Evolutionary conservation across 2,888 invertebrate genomes (phyloP).

Genomic region (Ecliptopera silaceata): DNA sequence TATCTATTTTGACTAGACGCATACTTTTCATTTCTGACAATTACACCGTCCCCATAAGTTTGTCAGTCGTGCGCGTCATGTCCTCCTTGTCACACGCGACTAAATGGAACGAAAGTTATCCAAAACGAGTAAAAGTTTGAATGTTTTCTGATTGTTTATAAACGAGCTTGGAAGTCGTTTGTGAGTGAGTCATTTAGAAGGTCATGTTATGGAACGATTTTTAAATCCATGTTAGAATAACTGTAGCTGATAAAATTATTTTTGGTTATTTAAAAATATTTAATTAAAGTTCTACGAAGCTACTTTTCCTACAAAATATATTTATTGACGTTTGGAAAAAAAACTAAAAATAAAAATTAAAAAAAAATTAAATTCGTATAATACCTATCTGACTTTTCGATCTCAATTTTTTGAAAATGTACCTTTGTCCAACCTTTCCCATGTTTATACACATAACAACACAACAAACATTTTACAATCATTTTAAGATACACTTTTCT

Average conservation of each 20-base stretch:
- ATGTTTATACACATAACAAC: constrained; percentile 25
- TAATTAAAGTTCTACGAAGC: too few species aligned
- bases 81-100: constrained; percentile 30
- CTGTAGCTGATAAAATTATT: too few species aligned
- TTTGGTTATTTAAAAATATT: too few species aligned
- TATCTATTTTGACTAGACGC: not conserved
- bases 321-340: too few species aligned
- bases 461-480: constrained; percentile 4
- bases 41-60: constrained; percentile 23
- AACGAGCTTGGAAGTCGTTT: constrained; percentile 1
- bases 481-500: constrained; percentile 17
- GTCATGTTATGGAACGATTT: too few species aligned
- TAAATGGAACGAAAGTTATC: constrained; percentile 23
- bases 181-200: too few species aligned
- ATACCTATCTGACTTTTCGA: too few species aligned
- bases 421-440: constrained; percentile 32
- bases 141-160: constrained; percentile 8
- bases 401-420: constrained; percentile 24
- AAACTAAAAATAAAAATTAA: too few species aligned
- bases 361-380: too few species aligned
- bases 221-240: too few species aligned
- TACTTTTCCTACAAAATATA: too few species aligned
- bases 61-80: constrained; percentile 39
- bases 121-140: constrained; percentile 11
- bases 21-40: not conserved